Conservation (phyloP, 2,888 invertebrate genomes). For the Dione vanillae region DNA sequence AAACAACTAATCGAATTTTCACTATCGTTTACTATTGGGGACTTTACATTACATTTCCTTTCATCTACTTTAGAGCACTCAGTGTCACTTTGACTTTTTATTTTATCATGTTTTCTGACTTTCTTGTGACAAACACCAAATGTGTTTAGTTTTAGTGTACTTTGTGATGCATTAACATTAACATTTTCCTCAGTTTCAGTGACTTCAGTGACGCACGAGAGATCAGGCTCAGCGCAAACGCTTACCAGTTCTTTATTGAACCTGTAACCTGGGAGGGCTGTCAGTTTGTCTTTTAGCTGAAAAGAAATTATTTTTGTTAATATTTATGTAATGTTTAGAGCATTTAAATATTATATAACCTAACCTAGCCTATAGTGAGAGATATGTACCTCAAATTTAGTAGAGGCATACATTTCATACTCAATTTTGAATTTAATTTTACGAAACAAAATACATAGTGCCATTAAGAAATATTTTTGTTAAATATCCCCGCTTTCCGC, state of each 20-base stretch:
- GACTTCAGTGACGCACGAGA: slow-evolving; percentile 65
- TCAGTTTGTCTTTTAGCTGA: slow-evolving; percentile 69
- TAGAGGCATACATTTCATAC: too few relatives aligned
- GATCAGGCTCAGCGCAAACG: slow-evolving; percentile 59
- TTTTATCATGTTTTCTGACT: slow-evolving; percentile 21
- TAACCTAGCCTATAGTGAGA: too few relatives aligned
- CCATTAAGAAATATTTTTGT: too few relatives aligned
- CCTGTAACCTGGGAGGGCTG: slow-evolving; percentile 56
- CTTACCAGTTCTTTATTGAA: slow-evolving; percentile 59
- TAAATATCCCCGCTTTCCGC: too few relatives aligned
- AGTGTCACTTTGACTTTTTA: slow-evolving; percentile 31
- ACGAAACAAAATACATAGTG: too few relatives aligned
- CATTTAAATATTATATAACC: too few relatives aligned
- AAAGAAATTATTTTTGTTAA: neutral
- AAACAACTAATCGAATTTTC: slow-evolving; percentile 58
- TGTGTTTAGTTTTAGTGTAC: slow-evolving; percentile 51
- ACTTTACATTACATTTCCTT: slow-evolving; percentile 44
- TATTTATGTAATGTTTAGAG: neutral
- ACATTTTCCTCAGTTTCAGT: slow-evolving; percentile 60
- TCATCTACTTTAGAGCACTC: slow-evolving; percentile 26
- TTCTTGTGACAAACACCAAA: slow-evolving; percentile 54
- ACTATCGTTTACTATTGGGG: slow-evolving; percentile 53
- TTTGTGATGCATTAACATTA: slow-evolving; percentile 42
- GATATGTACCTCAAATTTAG: too few relatives aligned
- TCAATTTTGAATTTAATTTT: too few relatives aligned